phyloP scores from a whole-genome alignment of 2,888 invertebrate species.

The Brachyopa scutellaris region DNA sequence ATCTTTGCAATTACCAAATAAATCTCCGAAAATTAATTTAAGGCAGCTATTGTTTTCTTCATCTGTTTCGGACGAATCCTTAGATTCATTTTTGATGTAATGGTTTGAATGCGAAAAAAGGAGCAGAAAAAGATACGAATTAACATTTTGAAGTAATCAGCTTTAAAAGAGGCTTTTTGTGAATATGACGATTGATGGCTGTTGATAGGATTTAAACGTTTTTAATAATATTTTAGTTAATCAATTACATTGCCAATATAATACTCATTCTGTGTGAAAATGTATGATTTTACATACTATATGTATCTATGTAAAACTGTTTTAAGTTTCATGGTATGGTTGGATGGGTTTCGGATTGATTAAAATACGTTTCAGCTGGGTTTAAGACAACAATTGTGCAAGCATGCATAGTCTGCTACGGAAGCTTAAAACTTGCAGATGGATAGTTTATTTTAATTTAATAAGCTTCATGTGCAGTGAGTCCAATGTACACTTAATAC shows the following conservation, averaged over 20 bases:
- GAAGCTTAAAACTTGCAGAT: neutral
- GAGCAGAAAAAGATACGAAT: slow-evolving; percentile 59
- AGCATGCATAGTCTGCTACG: slow-evolving; percentile 14
- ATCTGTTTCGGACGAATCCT: slow-evolving; percentile 78
- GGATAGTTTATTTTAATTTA: neutral
- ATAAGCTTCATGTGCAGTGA: neutral
- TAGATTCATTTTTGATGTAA: slow-evolving; percentile 35
- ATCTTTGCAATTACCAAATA: slow-evolving; percentile 84
- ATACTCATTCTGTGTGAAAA: too few relatives aligned
- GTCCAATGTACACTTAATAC: too few relatives aligned
- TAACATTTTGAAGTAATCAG: slow-evolving; percentile 42
- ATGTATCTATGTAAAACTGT: too few relatives aligned
- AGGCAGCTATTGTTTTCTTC: slow-evolving; percentile 86
- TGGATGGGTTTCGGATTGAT: neutral
- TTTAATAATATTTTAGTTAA: slow-evolving; percentile 54
- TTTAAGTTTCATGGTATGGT: too few relatives aligned
- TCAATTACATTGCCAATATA: slow-evolving; percentile 65
- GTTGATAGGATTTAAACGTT: slow-evolving; percentile 8
- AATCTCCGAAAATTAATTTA: slow-evolving; percentile 87
- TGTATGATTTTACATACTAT: too few relatives aligned
- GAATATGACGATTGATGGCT: slow-evolving; percentile 6
- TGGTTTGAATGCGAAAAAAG: slow-evolving; percentile 44
- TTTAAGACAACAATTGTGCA: slow-evolving; percentile 22
- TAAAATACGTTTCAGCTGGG: neutral
- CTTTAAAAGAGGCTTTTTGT: slow-evolving; percentile 45